Evolutionary conservation across 2,888 invertebrate genomes (phyloP), one percentile per base, ranked within the genome.

Genomic region (Hofmannophila pseudospretella): DNA sequence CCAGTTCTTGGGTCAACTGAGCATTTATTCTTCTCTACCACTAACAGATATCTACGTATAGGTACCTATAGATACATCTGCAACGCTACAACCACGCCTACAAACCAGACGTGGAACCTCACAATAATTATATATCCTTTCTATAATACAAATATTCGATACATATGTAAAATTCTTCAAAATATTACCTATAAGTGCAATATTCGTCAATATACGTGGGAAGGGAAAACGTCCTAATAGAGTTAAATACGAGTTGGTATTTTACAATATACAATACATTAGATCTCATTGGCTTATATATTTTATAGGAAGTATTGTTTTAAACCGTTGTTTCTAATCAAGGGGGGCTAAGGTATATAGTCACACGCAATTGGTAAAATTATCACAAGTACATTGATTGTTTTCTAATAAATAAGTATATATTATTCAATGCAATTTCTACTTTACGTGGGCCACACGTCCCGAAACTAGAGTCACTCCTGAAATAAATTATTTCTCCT

Each of bases 91-190:
- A 12, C 12, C 7, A 12, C 22, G n/a, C 12, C 11, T 32, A 16
- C 4, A 22, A 4, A 32, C 7, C 7, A 16, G n/a, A 9, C n/a
- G 16, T 9, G 16, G 12, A 29, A n/a, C n/a, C 13, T 13, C 16
- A 19, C 10, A 2, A 27, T 27, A 16, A 28, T 28, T 8, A 2
- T 13, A 30, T 16, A 30, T 10, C 12, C 10, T 19, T 10, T 30
- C 30, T 30, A 30, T 30, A 27, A n/a, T 11, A 30, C 19, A 30
- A 32, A 32, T 22, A 32, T 32, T 32, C 20, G 20, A 32, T 32
- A 22, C 22, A 32, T 12, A 32, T 8, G 9, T 23, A 22, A 22
- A 32, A 22, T 11, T 22, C 22, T 12, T 32, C 32, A 32, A 32
- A 32, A 22, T 32, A 32, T 30, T 19, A 19, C 9, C 16, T 30